Percentiles rank a stretch among this genome's conserved stretches.
Conservation (phyloP, 2,797 vertebrate species). For the Ptychadena robeensis region DNA sequence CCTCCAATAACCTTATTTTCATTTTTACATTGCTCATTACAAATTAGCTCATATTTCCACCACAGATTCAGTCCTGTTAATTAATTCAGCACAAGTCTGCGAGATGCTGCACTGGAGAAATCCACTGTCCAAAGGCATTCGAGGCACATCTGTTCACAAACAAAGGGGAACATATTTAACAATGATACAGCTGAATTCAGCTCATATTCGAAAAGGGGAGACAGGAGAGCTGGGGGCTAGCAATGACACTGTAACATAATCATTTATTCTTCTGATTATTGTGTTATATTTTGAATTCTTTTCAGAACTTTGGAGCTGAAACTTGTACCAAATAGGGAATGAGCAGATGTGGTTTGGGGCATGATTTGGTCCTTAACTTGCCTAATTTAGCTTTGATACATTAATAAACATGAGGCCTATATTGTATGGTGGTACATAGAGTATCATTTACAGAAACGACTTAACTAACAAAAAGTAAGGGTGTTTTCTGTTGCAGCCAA, state of each 20-base stretch:
- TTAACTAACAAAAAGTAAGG: too few species aligned
- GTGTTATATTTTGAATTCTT: slow-evolving; percentile 1
- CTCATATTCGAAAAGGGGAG: slow-evolving; percentile 29
- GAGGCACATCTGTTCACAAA: slow-evolving; percentile 58
- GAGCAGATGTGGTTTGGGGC: not conserved
- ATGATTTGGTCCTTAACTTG: too few species aligned
- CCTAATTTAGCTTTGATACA: not conserved
- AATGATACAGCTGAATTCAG: slow-evolving; percentile 53
- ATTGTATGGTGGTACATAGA: too few species aligned
- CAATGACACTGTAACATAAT: slow-evolving; percentile 41
- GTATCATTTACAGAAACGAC: not conserved
- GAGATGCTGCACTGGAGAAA: slow-evolving; percentile 46
- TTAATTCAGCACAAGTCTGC: slow-evolving; percentile 53
- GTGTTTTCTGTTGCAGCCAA: too few species aligned
- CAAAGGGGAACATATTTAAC: slow-evolving; percentile 59
- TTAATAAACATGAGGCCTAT: not conserved
- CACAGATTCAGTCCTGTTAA: slow-evolving; percentile 40
- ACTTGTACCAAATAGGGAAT: slow-evolving; percentile 21
- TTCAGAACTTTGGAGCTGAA: slow-evolving; percentile 14
- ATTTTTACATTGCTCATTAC: slow-evolving; percentile 44
- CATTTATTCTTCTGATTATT: slow-evolving; percentile 40
- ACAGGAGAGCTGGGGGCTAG: slow-evolving; percentile 36
- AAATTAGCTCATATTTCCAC: slow-evolving; percentile 54
- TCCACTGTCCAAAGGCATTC: slow-evolving; percentile 59
- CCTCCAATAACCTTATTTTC: slow-evolving; percentile 55